Evolutionary conservation across 2,113 vertebrate species (phyloP), one percentile per base, ranked within the genome.

Genomic region (Saccopteryx leptura): DNA sequence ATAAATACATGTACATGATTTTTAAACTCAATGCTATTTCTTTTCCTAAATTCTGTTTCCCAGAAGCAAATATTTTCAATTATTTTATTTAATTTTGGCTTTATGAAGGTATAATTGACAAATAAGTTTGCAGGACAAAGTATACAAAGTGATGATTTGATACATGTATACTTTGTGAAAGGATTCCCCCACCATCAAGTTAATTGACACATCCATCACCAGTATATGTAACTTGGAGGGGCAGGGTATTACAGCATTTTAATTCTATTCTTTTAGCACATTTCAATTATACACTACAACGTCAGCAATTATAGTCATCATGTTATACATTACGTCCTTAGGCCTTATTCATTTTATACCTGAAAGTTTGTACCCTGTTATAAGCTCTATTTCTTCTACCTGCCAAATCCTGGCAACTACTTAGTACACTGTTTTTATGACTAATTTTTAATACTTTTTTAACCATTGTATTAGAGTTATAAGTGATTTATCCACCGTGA

Each of bases 21-120:
- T 88, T 95, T 79, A 83, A 92, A n/a, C 23, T 79, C 71, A 82
- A 61, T 78, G n/a, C 17, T 72, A 48, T 33, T 82, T 21, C 52
- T 80, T 78, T 61, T 91, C 28, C 17, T 69, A 84, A 90, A 28
- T 84, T 82, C n/a, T 50, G 9, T 87, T 82, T 82, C 12, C 15
- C 56, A 65, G 54, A 82, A 58, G 10, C 61, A 76, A 81, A 14
- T 19, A 46, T 80, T 80, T 88, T 86, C 56, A 61, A 65, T 88
- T 63, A 52, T 74, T 83, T 33, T 88, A 3, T 52, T 78, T 52
- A 3, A 39, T 39, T 61, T 60, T 63, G 69, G 12, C 61, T 80
- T 80, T 88, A 72, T 88, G 31, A 50, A 82, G 39, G 21, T 28
- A 60, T 52, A 93, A 61, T 60, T 86, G 72, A 87, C 21, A 52